Evolutionary conservation across 1,140 invertebrate genomes (phyloP).

Genomic region (Drosophila pruinosa): DNA sequence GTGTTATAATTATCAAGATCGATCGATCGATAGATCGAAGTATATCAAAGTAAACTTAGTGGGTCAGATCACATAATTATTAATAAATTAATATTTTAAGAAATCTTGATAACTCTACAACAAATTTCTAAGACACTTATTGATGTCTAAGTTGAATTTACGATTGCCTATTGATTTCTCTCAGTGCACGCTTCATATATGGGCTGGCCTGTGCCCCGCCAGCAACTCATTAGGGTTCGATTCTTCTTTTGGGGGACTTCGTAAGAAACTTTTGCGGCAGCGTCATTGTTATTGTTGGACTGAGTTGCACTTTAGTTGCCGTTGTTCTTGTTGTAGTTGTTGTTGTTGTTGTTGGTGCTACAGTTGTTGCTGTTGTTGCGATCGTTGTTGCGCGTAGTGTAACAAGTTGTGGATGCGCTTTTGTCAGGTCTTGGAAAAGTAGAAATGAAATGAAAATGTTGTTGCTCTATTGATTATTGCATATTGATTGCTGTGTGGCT

Average conservation of each 20-base stretch:
- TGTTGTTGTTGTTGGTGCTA: conserved; percentile 12
- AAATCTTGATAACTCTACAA: too few relatives aligned
- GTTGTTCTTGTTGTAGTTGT: conserved; percentile 24
- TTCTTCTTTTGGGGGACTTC: conserved; percentile 77
- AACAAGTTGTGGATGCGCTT: conserved; percentile 76
- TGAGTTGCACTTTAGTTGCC: conserved; percentile 32
- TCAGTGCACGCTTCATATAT: conserved; percentile 26
- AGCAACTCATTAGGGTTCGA: conserved; percentile 80
- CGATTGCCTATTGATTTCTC: background rate
- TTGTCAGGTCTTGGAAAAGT: conserved; percentile 58
- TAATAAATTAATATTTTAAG: too few relatives aligned
- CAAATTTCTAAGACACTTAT: too few relatives aligned
- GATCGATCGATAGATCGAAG: too few relatives aligned
- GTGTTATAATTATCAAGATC: too few relatives aligned
- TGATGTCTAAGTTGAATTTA: too few relatives aligned
- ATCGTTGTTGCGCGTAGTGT: conserved; percentile 27
- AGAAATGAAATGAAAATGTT: conserved; percentile 68
- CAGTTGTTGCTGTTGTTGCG: background rate
- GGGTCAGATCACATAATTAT: too few relatives aligned
- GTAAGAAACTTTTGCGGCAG: conserved; percentile 72
- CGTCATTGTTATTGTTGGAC: conserved; percentile 75
- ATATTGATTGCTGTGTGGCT: conserved; percentile 75
- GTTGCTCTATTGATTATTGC: conserved; percentile 79
- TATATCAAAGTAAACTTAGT: too few relatives aligned
- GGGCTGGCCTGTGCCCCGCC: conserved; percentile 10